Evolutionary conservation across 2,797 vertebrate species (phyloP), one percentile per base, ranked within the genome.

Genomic region (Petrocephalus schoutedeni): DNA sequence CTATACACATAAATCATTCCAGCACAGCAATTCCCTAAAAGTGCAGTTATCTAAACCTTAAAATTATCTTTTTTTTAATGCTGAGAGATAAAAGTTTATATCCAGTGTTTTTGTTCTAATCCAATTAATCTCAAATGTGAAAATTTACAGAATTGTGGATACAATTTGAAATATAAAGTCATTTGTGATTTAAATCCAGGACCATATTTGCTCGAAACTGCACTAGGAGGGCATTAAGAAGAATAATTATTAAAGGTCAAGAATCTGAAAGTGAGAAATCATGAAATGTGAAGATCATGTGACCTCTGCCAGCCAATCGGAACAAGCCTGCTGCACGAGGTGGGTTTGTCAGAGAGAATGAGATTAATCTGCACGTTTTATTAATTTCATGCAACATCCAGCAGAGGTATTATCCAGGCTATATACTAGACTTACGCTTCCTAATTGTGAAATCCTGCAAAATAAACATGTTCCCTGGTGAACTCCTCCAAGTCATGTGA

Each of bases 1-100:
- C 71, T 77, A 77, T 9, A 77, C 71, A 77, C 41, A 77, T 77
- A 77, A 77, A 77, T 77, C 71, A 77, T 77, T 41, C 71, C 16
- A 77, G 71, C n/a, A 77, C 36, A 77, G 36, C 71, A 45, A n/a
- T 77, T 45, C 7, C 5, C 5, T 77, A 77, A 77, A 77, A 77
- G 36, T 74, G 71, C 36, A 74, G 32, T 74, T 45, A 77, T 77
- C 71, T 77, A 45, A 41, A 45, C 32, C 16, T 45, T 77, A 77
- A 77, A 45, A 16, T n/a, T 45, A 45, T 45, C 45, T 77, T 45
- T 57, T 57, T 41, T 45, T 45, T 19, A 77, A 77, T 6, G 41
- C 5, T 45, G 16, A n/a, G 3, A 21, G 19, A 45, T 45, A 45
- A 45, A 9, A 45, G 36, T 41, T 41, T 77, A 77, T 45, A 9